A percentile compares a stretch with the other conserved stretches of the same genome.
Evolutionary conservation across 2,113 vertebrate genomes (phyloP).

Genomic region (Ailurus styani): DNA sequence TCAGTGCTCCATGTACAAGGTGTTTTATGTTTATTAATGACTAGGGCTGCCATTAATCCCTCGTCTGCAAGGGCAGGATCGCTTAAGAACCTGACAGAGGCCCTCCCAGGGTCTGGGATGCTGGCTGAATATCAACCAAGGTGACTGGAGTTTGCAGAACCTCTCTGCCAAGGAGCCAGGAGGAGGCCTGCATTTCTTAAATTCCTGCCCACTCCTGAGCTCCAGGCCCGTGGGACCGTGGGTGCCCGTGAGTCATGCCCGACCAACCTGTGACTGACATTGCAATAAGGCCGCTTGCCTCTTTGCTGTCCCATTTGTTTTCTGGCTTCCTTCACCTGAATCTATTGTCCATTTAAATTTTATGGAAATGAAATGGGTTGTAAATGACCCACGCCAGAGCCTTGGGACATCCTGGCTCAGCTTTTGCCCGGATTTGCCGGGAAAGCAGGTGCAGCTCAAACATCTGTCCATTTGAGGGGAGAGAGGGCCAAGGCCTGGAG

Average conservation of each 20-base stretch:
- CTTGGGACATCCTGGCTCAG: not conserved
- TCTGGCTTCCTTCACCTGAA: not conserved
- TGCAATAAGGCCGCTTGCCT: not conserved
- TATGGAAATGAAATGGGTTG: slow-evolving; percentile 31
- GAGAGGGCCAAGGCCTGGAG: not conserved
- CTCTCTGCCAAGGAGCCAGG: not conserved
- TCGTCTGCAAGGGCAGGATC: not conserved
- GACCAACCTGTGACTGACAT: not conserved
- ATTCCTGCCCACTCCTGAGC: not conserved
- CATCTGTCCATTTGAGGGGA: not conserved
- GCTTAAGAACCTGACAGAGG: not conserved
- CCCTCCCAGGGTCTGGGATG: not conserved
- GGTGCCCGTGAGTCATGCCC: not conserved
- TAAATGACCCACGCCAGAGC: not conserved
- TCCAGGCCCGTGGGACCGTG: not conserved
- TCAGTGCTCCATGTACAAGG: not conserved
- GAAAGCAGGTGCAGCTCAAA: not conserved
- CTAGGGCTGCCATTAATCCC: not conserved
- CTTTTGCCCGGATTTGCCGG: not conserved
- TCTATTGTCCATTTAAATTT: slow-evolving; percentile 8
- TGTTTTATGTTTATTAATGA: not conserved
- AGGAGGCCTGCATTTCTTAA: not conserved
- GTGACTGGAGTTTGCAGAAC: not conserved
- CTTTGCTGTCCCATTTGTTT: not conserved
- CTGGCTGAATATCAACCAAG: not conserved